Base-by-base conservation (phyloP, 1,140 invertebrate genomes). In the Dryas iulia region DNA sequence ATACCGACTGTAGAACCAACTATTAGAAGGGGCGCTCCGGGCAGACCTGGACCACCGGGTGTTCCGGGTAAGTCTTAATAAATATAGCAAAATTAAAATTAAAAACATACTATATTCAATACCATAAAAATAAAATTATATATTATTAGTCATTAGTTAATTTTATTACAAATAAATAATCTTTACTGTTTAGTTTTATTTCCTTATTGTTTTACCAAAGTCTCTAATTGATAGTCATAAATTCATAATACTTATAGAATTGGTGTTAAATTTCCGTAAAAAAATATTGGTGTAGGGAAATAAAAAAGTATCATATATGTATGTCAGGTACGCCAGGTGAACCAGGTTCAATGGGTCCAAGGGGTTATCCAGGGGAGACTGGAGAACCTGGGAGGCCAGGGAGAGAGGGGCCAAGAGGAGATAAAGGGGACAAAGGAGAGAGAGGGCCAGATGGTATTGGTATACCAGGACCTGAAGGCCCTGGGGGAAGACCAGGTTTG, bases 361-460 rank as follows among this genome's bases (percentile, higher is more conserved):
- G 94, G 57, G 96, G 96, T 14, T 95, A 95, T 71, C 92, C 94
- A 3, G 96, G 96, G 14, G 89, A 95, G 58, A 92, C 93, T 0
- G 95, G 95, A 18, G 90, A 93, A 10, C 84, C 92, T 23, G 95
- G 95, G 3, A 84, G 89, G 12, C 84, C 91, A 7, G 95, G 96
- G 23, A 87, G 84, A 11, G 81, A 88, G 8, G 96, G 96, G 6
- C 73, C 79, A 7, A 74, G 87, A 52, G 95, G 96, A 0, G 93
- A 94, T 75, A 92, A 94, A 72, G 96, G 96, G 0, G 95, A 96
- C 60, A 96, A 95, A 77, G 96, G 96, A 0, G 95, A 96, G 6
- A 82, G 94, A 81, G 96, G 96, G 1, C 84, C 87, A 0, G 94
- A 96, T 83, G 95, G 95, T 1, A 75, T 95, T 33, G 95, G 95